These are phyloP conservation scores for Melitaea athalia DNA, from an alignment of 2,888 invertebrate genomes.

Conservation along the genomic window DNA sequence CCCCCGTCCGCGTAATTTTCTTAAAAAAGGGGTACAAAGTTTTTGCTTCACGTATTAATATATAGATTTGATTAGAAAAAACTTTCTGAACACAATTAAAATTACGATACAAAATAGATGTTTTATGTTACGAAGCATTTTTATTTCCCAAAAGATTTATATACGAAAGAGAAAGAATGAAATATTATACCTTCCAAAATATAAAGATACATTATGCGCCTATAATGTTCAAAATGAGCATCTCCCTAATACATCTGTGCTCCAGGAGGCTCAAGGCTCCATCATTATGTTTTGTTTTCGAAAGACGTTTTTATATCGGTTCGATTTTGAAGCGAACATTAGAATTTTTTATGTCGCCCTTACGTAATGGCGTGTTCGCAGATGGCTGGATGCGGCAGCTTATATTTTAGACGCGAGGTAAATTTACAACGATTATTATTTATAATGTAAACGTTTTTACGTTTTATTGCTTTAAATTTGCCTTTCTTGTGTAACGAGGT, in stretches of 20 bases:
- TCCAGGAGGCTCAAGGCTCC: conserved; percentile 1
- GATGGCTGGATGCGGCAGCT: conserved; percentile 10
- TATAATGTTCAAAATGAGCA: conserved; percentile 1
- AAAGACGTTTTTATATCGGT: conserved; percentile 30
- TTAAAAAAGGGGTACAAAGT: too few species aligned
- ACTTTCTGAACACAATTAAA: too few species aligned
- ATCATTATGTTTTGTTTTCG: conserved; percentile 33
- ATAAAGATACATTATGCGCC: neutral
- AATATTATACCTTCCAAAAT: neutral
- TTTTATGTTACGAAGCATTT: neutral
- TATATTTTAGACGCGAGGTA: conserved; percentile 4
- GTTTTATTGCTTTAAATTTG: neutral
- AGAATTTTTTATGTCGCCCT: conserved; percentile 6
- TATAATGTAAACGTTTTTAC: neutral
- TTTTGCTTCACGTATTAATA: too few species aligned
- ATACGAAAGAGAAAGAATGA: neutral
- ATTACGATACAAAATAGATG: too few species aligned
- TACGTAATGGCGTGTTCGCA: conserved; percentile 14
- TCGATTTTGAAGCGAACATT: conserved; percentile 15
- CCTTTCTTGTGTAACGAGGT: neutral
- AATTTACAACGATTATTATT: conserved; percentile 2
- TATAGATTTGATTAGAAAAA: neutral
- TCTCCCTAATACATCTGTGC: conserved; percentile 20
- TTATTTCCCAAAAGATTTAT: neutral
- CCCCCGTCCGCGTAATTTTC: too few species aligned